Conservation (phyloP, 2,888 invertebrate species). For the Tenthredo livida region DNA sequence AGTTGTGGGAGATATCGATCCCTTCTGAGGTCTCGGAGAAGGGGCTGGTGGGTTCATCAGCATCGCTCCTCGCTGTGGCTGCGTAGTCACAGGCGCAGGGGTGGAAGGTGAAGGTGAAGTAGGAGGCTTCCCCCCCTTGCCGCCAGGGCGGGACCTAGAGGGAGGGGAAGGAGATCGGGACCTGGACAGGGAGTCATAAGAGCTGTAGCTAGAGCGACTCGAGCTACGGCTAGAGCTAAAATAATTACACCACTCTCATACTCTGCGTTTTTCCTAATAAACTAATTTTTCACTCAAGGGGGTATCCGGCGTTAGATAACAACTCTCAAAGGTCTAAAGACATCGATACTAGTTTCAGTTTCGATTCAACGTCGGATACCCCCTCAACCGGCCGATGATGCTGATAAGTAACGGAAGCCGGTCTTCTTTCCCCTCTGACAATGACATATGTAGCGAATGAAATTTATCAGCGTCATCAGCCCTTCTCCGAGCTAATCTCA, state of each 20-base stretch:
- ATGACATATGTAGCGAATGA: no score
- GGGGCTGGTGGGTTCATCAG: constrained; percentile 89
- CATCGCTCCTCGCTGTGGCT: constrained; percentile 82
- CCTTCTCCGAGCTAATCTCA: constrained; percentile 39
- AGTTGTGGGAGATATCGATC: constrained; percentile 74
- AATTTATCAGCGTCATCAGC: background rate
- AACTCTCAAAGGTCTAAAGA: background rate
- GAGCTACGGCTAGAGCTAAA: constrained; percentile 79
- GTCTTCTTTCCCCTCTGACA: no score
- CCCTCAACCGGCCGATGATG: constrained; percentile 2
- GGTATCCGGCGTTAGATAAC: background rate
- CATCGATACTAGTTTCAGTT: background rate
- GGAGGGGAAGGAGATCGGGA: constrained; percentile 79
- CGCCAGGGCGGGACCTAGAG: constrained; percentile 76
- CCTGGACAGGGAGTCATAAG: constrained; percentile 78
- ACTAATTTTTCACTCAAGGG: constrained; percentile 1
- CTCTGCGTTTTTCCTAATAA: constrained; percentile 11
- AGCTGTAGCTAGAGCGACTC: constrained; percentile 79
- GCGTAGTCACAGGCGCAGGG: constrained; percentile 61
- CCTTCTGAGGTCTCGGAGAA: constrained; percentile 79
- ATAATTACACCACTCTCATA: constrained; percentile 60
- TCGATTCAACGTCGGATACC: background rate
- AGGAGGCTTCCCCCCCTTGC: constrained; percentile 71
- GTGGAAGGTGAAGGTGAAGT: constrained; percentile 71
- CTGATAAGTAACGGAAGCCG: no score